phyloP scores from a whole-genome alignment of 2,888 invertebrate species.

The Sarcophaga variegata region DNA sequence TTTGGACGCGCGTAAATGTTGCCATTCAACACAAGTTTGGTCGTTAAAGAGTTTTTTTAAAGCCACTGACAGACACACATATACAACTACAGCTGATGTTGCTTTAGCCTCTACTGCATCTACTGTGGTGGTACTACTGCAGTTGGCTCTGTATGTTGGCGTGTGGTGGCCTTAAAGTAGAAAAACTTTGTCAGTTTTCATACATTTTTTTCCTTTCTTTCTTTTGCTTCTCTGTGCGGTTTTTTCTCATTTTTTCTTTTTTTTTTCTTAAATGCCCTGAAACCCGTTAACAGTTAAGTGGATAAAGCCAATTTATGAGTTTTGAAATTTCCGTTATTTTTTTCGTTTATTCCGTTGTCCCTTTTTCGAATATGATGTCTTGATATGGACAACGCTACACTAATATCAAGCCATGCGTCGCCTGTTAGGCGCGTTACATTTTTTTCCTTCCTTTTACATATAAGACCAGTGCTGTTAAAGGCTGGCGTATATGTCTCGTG shows the following conservation, averaged over 20 bases:
- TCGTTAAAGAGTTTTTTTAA: constrained; percentile 34
- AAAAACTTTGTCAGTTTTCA: constrained; percentile 55
- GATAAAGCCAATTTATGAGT: constrained; percentile 82
- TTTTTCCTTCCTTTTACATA: constrained; percentile 11
- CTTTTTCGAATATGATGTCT: too few relatives aligned
- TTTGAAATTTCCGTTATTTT: constrained; percentile 73
- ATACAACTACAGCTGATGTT: too few relatives aligned
- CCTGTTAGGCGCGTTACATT: background rate
- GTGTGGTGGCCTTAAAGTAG: constrained; percentile 49
- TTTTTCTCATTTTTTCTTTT: constrained; percentile 1
- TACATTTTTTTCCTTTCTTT: constrained; percentile 42
- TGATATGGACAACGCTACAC: too few relatives aligned
- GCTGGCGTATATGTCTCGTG: constrained; percentile 18
- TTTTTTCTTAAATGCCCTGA: constrained; percentile 66
- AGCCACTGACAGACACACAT: too few relatives aligned
- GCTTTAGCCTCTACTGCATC: background rate
- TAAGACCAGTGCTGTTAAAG: constrained; percentile 4
- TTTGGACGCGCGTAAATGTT: constrained; percentile 57
- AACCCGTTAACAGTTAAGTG: constrained; percentile 81
- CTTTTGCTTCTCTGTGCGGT: constrained; percentile 2
- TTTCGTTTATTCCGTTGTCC: background rate
- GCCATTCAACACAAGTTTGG: constrained; percentile 60
- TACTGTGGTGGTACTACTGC: background rate
- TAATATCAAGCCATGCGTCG: too few relatives aligned
- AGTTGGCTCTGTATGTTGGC: background rate